A percentile compares a stretch with the other conserved stretches of the same genome.
phyloP scores from a whole-genome alignment of 2,888 invertebrate species.

The Cecidostiba fungosa region DNA sequence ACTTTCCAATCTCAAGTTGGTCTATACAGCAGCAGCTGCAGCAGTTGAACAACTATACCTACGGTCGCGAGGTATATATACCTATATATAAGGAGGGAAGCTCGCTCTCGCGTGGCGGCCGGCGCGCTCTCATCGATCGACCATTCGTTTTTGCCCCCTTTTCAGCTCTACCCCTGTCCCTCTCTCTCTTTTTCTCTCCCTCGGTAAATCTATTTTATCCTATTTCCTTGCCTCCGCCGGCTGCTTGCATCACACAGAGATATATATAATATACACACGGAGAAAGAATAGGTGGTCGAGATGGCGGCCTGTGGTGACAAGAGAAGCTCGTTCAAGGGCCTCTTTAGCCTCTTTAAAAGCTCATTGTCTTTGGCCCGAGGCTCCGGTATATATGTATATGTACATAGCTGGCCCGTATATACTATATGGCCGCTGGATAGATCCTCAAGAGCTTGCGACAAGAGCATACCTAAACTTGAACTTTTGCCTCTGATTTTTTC shows the following conservation, averaged over 20 bases:
- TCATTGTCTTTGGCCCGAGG: conserved; percentile 39
- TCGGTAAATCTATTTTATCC: conserved; percentile 38
- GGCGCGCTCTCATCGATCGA: conserved; percentile 8
- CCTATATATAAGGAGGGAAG: neutral
- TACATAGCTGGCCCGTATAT: neutral
- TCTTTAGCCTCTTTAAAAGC: conserved; percentile 49
- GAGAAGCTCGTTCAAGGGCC: conserved; percentile 26
- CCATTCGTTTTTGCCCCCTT: neutral
- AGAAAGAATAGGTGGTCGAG: neutral
- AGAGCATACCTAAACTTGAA: conserved; percentile 15
- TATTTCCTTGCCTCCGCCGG: neutral
- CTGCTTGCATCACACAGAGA: neutral
- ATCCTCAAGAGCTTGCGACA: conserved; percentile 1
- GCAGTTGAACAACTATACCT: neutral
- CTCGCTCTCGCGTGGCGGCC: neutral
- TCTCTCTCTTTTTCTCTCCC: neutral
- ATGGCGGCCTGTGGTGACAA: conserved; percentile 8
- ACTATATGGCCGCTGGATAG: neutral
- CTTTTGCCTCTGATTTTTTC: neutral
- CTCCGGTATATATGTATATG: neutral
- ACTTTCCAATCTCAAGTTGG: conserved; percentile 31
- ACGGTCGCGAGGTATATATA: neutral
- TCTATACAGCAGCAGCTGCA: neutral
- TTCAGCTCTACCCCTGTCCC: neutral
- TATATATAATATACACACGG: neutral